phyloP scores from a whole-genome alignment of 2,888 invertebrate genomes.

The Cetonia aurata region DNA sequence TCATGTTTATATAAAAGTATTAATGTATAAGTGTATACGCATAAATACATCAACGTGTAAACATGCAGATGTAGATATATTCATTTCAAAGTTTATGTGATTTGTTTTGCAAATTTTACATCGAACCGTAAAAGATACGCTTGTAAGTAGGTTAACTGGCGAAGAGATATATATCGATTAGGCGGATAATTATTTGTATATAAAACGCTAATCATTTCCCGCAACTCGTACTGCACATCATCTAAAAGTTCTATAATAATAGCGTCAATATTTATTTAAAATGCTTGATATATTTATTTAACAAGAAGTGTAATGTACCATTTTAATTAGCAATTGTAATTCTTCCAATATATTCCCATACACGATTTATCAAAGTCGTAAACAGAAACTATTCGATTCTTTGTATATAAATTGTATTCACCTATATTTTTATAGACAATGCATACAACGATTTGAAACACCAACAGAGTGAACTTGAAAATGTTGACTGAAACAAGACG shows the following conservation, averaged over 20 bases:
- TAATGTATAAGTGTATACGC: too few relatives aligned
- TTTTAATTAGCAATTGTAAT: conserved; percentile 27
- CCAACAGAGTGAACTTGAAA: background rate
- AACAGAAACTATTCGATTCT: background rate
- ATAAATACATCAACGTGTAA: too few relatives aligned
- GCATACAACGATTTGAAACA: background rate
- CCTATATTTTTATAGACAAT: conserved; percentile 16
- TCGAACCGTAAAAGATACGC: too few relatives aligned
- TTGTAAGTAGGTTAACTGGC: too few relatives aligned
- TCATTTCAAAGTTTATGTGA: too few relatives aligned
- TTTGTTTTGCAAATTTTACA: too few relatives aligned
- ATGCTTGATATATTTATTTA: conserved; percentile 33
- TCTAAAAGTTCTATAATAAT: conserved; percentile 13
- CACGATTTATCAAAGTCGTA: conserved; percentile 7
- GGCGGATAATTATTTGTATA: too few relatives aligned
- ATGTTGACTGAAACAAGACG: conserved; percentile 24
- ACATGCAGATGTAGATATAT: too few relatives aligned
- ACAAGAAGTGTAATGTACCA: conserved; percentile 12
- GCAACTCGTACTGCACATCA: background rate
- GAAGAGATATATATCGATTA: too few relatives aligned
- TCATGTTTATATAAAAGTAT: too few relatives aligned
- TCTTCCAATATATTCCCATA: background rate
- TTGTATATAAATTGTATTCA: background rate
- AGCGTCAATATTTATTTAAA: conserved; percentile 27
- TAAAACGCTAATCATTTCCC: too few relatives aligned